These are phyloP conservation scores for Crepidodera aurea DNA, from an alignment of 2,888 invertebrate genomes.

Conservation along the genomic window DNA sequence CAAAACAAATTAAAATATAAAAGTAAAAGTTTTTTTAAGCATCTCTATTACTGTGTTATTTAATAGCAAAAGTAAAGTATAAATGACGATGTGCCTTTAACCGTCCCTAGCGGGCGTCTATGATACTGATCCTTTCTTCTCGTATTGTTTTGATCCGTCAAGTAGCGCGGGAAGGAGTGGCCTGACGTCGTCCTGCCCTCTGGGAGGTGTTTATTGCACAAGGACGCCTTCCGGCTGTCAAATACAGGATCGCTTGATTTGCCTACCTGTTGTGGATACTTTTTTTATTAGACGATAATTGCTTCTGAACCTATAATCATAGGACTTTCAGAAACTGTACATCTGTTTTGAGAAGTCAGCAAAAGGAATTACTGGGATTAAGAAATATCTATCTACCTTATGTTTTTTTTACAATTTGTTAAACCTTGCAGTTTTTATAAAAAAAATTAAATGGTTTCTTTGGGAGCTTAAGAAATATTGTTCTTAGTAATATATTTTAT, in stretches of 20 bases:
- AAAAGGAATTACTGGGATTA: slow-evolving; percentile 7
- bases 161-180: slow-evolving; percentile 33
- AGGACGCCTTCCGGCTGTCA: slow-evolving; percentile 37
- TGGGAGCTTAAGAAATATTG: too few relatives aligned
- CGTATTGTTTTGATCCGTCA: slow-evolving; percentile 36
- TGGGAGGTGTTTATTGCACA: slow-evolving; percentile 24
- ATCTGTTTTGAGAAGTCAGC: slow-evolving; percentile 18
- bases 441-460: not conserved
- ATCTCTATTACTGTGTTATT: too few relatives aligned
- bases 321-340: slow-evolving; percentile 24
- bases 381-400: not conserved
- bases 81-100: not conserved
- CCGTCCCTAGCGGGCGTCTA: not conserved
- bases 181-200: slow-evolving; percentile 30
- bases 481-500: too few relatives aligned
- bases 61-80: too few relatives aligned
- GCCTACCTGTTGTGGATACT: slow-evolving; percentile 49
- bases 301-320: slow-evolving; percentile 26
- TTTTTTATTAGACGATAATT: slow-evolving; percentile 50
- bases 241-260: slow-evolving; percentile 41
- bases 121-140: slow-evolving; percentile 46
- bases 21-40: too few relatives aligned
- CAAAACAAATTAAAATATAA: too few relatives aligned
- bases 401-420: not conserved
- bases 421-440: not conserved